A percentile compares a stretch with the other conserved stretches of the same genome.
Conservation (phyloP, 2,113 vertebrate genomes). For the Anoura caudifer region DNA sequence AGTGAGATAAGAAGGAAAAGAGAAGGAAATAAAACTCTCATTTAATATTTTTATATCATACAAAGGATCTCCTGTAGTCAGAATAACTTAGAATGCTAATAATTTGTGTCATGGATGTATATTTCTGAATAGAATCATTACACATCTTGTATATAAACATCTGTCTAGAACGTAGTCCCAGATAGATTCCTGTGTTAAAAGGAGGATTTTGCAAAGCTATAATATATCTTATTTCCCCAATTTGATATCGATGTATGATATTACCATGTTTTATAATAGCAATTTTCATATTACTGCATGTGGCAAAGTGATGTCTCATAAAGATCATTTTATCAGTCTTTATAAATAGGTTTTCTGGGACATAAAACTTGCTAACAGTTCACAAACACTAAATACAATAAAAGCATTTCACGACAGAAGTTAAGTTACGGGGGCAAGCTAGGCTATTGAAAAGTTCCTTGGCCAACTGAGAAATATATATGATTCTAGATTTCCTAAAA, state of each 20-base stretch:
- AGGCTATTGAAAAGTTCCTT: not conserved
- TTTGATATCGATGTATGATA: not conserved
- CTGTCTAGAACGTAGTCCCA: not conserved
- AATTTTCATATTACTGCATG: not conserved
- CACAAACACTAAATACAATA: not conserved
- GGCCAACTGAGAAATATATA: not conserved
- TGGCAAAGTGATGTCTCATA: not conserved
- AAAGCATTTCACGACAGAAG: not conserved
- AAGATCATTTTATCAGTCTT: not conserved
- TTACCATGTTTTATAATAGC: not conserved
- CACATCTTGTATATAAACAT: not conserved
- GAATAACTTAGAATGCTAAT: not conserved
- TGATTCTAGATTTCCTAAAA: not conserved
- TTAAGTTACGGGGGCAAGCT: not conserved
- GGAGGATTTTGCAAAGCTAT: not conserved
- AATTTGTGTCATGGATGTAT: not conserved
- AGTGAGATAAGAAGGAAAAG: not conserved
- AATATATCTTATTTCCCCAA: not conserved
- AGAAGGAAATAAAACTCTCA: not conserved
- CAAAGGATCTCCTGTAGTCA: not conserved
- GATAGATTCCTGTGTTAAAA: not conserved
- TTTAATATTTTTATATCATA: not conserved
- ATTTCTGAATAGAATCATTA: not conserved
- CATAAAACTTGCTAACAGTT: not conserved
- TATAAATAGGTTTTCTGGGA: not conserved